A percentile compares a stretch with the other conserved stretches of the same genome.
phyloP scores from a whole-genome alignment of 2,797 vertebrate genomes.

The Lagorchestes hirsutus region DNA sequence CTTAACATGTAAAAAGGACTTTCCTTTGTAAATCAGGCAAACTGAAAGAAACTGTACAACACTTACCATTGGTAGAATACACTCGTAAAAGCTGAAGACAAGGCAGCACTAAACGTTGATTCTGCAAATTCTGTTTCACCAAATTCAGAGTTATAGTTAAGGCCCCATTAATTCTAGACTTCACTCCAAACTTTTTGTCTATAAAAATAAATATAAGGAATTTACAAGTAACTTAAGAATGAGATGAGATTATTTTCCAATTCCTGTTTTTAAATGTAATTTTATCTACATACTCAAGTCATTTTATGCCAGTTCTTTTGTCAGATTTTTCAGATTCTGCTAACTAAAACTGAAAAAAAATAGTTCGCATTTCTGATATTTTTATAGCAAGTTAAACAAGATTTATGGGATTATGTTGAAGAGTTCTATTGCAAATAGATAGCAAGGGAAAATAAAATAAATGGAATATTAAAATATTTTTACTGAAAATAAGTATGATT shows the following conservation, averaged over 20 bases:
- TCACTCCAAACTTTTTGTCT: constrained; percentile 98
- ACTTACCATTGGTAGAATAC: constrained; percentile 96
- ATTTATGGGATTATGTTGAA: neutral
- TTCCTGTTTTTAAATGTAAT: constrained; percentile 24
- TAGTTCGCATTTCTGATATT: neutral
- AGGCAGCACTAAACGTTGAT: constrained; percentile 93
- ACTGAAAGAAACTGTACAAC: constrained; percentile 54
- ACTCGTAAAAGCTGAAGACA: constrained; percentile 97
- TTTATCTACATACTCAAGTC: neutral
- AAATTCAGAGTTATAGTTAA: constrained; percentile 93
- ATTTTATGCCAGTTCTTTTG: neutral
- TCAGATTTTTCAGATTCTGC: constrained; percentile 18
- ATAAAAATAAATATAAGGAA: constrained; percentile 67
- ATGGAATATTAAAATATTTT: neutral
- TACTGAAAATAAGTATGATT: constrained; percentile 38
- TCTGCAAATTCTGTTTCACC: constrained; percentile 95
- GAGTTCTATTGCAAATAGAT: neutral
- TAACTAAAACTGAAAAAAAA: neutral
- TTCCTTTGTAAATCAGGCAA: neutral
- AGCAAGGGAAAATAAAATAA: constrained; percentile 34
- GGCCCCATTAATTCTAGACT: constrained; percentile 94
- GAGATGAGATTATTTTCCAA: constrained; percentile 33
- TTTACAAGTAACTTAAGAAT: constrained; percentile 36
- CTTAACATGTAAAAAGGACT: neutral
- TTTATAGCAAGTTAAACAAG: constrained; percentile 6